Evolutionary conservation across 2,797 vertebrate species (phyloP), one percentile per base, ranked within the genome.

Genomic region (Pipistrellus pygmaeus): DNA sequence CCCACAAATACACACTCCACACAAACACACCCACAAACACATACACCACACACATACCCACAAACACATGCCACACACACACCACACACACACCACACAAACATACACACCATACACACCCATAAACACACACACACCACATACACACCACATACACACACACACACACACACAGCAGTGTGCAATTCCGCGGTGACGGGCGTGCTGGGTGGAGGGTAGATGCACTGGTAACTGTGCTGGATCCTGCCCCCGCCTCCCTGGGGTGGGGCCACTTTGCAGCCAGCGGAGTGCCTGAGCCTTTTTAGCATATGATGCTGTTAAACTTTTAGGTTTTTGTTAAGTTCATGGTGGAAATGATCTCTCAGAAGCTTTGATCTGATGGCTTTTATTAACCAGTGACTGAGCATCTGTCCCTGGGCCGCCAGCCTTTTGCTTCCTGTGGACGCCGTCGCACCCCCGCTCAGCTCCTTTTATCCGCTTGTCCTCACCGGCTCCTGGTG

Each of bases 351-450:
- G 60, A 76, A 76, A 32, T 20, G 17, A 4, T 32, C 44, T 21
- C 64, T 90, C 88, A 85, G 62, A 25, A 88, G 41, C 38, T 75
- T 87, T 44, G 73, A 48, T 71, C 85, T 85, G n/a, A 35, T 0
- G 27, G 73, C 60, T 77, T 72, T 60, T 60, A 23, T 62, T 46
- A 90, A 12, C 8, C 27, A 35, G 44, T n/a, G 48, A 35, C 0
- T 60, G 64, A 72, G 41, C 41, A 32, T 51, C 18, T 27, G 73
- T 92, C 68, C 72, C 76, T 78, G 35, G 44, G 12, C 84, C 18
- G 60, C 25, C 38, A 7, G 8, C 41, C 4, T 68, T 72, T 86
- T 51, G 25, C 80, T 48, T 89, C 23, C 23, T 1, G n/a, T n/a
- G 85, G 6, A 55, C 35, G 8, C 30, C 30, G 60, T 57, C 57